These are phyloP conservation scores for Scelioninae gen. 2 DNA, from an alignment of 2,888 invertebrate species.

Conservation along the genomic window DNA sequence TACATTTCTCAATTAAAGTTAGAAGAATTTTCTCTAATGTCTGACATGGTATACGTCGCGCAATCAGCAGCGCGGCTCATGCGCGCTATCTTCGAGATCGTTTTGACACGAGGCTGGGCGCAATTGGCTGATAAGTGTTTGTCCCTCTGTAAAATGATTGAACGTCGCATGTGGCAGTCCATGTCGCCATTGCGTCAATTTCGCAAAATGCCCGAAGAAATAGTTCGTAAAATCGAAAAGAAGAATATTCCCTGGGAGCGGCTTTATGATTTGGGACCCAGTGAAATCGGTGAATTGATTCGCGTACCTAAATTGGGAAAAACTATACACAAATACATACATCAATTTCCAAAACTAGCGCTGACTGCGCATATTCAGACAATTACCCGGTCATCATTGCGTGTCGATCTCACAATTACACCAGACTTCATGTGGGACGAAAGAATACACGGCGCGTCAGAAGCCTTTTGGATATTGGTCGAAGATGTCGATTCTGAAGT, in stretches of 20 bases:
- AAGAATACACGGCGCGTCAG: slow-evolving; percentile 88
- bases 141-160: slow-evolving; percentile 98
- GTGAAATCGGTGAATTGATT: slow-evolving; percentile 96
- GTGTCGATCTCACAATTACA: slow-evolving; percentile 97
- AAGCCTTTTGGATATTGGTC: slow-evolving; percentile 92
- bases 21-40: slow-evolving; percentile 98
- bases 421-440: slow-evolving; percentile 99
- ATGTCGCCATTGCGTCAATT: slow-evolving; percentile 99
- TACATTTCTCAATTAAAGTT: slow-evolving; percentile 98
- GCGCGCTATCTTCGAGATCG: slow-evolving; percentile 98
- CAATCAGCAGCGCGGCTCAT: slow-evolving; percentile 97
- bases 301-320: slow-evolving; percentile 95
- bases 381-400: slow-evolving; percentile 92
- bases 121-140: slow-evolving; percentile 97
- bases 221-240: slow-evolving; percentile 98
- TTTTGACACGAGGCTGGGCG: slow-evolving; percentile 94
- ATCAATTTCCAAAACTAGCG: slow-evolving; percentile 97
- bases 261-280: slow-evolving; percentile 96
- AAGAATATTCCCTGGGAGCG: slow-evolving; percentile 96
- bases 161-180: slow-evolving; percentile 99
- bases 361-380: slow-evolving; percentile 98
- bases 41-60: slow-evolving; percentile 99
- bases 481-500: slow-evolving; percentile 93
- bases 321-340: slow-evolving; percentile 95
- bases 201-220: slow-evolving; percentile 97